Evolutionary conservation across 2,888 invertebrate genomes (phyloP).

Genomic region (Phragmatobia fuliginosa): DNA sequence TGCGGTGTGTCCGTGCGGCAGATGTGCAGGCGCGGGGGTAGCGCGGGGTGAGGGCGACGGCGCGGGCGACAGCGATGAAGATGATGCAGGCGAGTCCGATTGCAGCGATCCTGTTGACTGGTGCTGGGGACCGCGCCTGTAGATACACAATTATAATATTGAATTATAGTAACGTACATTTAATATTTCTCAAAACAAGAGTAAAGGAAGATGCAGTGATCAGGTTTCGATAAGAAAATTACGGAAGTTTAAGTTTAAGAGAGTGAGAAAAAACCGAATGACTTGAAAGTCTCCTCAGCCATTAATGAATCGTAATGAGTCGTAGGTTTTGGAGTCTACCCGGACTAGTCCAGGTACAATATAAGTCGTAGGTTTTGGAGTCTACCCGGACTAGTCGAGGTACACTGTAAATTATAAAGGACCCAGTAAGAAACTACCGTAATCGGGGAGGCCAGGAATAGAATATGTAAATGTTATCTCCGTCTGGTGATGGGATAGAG

Average conservation of each 20-base stretch:
- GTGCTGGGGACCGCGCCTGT: slow-evolving; percentile 92
- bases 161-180: neutral
- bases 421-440: neutral
- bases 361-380: no score
- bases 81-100: slow-evolving; percentile 94
- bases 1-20: slow-evolving; percentile 61
- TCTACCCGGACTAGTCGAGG: no score
- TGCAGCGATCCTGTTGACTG: slow-evolving; percentile 94
- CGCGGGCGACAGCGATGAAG: slow-evolving; percentile 94
- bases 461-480: no score
- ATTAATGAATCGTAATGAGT: no score
- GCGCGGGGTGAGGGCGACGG: slow-evolving; percentile 92
- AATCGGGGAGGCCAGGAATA: neutral
- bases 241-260: neutral
- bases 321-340: no score
- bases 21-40: slow-evolving; percentile 88
- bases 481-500: no score
- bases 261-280: neutral
- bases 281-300: neutral
- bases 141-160: slow-evolving; percentile 41
- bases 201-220: neutral
- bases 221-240: neutral
- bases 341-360: neutral
- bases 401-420: no score
- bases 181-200: neutral